Evolutionary conservation across 2,113 vertebrate species (phyloP), one percentile per base, ranked within the genome.

Genomic region (Isichthys henryi): DNA sequence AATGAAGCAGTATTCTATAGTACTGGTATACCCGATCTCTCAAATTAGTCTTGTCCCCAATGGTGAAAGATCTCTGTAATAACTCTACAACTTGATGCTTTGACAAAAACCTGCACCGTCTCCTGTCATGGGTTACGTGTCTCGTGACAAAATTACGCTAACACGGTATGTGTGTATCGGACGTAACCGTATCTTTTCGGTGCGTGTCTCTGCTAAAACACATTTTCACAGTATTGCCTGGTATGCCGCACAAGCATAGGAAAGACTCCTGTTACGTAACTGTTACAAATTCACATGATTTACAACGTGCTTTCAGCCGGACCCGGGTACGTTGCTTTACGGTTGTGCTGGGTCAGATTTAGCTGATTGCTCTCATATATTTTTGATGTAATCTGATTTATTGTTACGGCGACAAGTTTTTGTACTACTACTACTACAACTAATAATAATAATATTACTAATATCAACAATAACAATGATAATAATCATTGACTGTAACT

Each of bases 401-500:
- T 19, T 80, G 74, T 6, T 80, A 80, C 5, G 17, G 35, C 31
- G 74, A 43, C 74, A 35, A 17, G 35, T 27, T 43, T 85, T 8
- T 62, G 56, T 31, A 86, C n/a, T 66, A 46, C 45, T 66, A 27
- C n/a, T 89, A 83, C 56, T 82, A 27, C 39, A 50, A 84, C 56
- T 53, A 45, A n/a, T 50, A 85, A 66, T 50, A 46, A 23, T 66
- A 58, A 0, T 53, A 48, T 1, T 50, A 49, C 2, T 70, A 48
- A 84, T 35, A 84, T 85, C 85, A 49, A 45, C 31, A 66, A 88
- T 86, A 89, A 11, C 10, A 85, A 70, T 13, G 53, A 66, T 56
- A 62, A 91, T 62, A 86, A 74, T 86, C 52, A 84, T 56, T n/a
- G 31, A 53, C 43, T 49, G 88, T 15, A 31, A 74, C 35, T 46